These are phyloP conservation scores for Thalassarche chlororhynchos DNA, from an alignment of 2,113 vertebrate species.

Conservation along the genomic window DNA sequence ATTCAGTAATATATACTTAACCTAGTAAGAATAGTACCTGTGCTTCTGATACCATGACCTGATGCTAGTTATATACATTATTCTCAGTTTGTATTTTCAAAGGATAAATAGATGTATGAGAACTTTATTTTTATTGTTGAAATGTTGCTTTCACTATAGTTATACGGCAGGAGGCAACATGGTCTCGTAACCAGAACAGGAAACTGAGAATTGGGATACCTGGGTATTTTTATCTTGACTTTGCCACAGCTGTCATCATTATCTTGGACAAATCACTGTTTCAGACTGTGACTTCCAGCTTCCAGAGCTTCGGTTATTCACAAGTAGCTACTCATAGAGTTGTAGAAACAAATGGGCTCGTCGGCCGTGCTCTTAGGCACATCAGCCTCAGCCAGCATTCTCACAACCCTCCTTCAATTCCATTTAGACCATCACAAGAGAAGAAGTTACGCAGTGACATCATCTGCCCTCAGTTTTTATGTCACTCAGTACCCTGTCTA, in stretches of 20 bases:
- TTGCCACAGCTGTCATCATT: background rate
- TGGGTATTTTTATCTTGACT: background rate
- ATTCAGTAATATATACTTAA: background rate
- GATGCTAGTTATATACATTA: background rate
- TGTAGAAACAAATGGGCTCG: background rate
- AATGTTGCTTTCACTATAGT: background rate
- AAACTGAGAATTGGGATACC: background rate
- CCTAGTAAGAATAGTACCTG: background rate
- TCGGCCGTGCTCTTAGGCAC: background rate
- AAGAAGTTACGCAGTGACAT: background rate
- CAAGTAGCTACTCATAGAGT: background rate
- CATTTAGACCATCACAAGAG: background rate
- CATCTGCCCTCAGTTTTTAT: background rate
- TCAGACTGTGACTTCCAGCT: background rate
- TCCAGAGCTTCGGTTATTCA: background rate
- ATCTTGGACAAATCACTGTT: background rate
- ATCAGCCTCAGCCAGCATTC: background rate
- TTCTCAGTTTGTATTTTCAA: background rate
- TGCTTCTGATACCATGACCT: background rate
- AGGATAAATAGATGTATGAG: background rate
- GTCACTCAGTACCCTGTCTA: background rate
- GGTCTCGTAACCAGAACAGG: background rate
- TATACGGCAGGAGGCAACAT: background rate
- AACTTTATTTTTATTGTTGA: background rate
- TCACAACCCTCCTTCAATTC: background rate